A percentile compares a stretch with the other conserved stretches of the same genome.
Conservation (phyloP, 2,113 vertebrate genomes). For the Taxidea taxus region DNA sequence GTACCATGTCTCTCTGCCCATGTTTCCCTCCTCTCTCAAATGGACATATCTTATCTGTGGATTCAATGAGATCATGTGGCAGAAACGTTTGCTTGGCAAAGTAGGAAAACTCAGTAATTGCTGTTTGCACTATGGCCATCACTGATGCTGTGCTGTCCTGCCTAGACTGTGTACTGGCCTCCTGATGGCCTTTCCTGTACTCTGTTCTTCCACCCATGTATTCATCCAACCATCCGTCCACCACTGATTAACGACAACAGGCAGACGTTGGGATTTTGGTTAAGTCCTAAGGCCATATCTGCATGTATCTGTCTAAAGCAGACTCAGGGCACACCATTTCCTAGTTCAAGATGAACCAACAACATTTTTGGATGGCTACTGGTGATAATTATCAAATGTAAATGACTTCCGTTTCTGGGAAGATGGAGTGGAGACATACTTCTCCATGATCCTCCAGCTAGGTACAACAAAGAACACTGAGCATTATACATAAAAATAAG, state of each 20-base stretch:
- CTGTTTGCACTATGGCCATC: neutral
- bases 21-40: neutral
- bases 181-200: neutral
- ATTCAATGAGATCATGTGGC: neutral
- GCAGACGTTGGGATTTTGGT: neutral
- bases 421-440: neutral
- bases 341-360: neutral
- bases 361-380: neutral
- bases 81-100: neutral
- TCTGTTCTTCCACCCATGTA: neutral
- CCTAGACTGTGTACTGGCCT: neutral
- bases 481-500: neutral
- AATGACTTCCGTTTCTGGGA: neutral
- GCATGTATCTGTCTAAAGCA: neutral
- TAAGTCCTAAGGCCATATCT: neutral
- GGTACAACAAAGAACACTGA: neutral
- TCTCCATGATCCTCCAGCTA: neutral
- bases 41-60: neutral
- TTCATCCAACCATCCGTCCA: neutral
- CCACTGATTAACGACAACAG: neutral
- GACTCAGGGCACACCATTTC: accelerated
- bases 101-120: neutral
- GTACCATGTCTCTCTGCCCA: neutral
- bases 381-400: neutral
- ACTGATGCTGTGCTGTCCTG: neutral